These are phyloP conservation scores for Rosalia funebris DNA, from an alignment of 2,888 invertebrate genomes.

Conservation along the genomic window DNA sequence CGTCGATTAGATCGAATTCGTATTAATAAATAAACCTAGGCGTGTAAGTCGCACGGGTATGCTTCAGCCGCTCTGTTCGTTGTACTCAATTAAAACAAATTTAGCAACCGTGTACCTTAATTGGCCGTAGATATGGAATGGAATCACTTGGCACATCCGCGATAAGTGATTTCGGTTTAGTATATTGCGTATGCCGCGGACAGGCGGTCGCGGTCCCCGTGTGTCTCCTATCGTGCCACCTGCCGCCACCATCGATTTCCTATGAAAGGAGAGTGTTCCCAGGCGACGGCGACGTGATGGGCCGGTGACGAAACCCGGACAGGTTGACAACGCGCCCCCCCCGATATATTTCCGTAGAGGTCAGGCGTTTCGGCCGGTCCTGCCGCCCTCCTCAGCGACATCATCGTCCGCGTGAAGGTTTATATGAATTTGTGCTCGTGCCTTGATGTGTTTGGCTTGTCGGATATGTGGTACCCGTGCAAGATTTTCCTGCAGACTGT, in stretches of 20 bases:
- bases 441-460: constrained; percentile 19
- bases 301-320: too few species aligned
- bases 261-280: constrained; percentile 5
- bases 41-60: constrained; percentile 1
- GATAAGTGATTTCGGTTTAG: constrained; percentile 42
- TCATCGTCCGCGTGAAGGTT: too few species aligned
- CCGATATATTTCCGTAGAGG: too few species aligned
- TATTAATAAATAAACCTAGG: constrained; percentile 3
- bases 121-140: constrained; percentile 43
- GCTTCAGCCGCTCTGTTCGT: constrained; percentile 29
- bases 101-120: constrained; percentile 42
- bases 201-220: constrained; percentile 33
- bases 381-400: too few species aligned
- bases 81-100: constrained; percentile 41
- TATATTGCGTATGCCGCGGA: constrained; percentile 27
- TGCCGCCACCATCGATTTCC: constrained; percentile 5
- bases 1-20: not conserved
- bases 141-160: constrained; percentile 43
- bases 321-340: too few species aligned
- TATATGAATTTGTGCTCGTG: constrained; percentile 18
- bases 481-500: constrained; percentile 56
- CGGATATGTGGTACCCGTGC: constrained; percentile 60
- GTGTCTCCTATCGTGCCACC: constrained; percentile 23
- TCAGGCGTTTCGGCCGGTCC: too few species aligned
- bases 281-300: not conserved